Evolutionary conservation across 1,140 invertebrate genomes (phyloP), one percentile per base, ranked within the genome.

Genomic region (Pseudobourletiella spinata): DNA sequence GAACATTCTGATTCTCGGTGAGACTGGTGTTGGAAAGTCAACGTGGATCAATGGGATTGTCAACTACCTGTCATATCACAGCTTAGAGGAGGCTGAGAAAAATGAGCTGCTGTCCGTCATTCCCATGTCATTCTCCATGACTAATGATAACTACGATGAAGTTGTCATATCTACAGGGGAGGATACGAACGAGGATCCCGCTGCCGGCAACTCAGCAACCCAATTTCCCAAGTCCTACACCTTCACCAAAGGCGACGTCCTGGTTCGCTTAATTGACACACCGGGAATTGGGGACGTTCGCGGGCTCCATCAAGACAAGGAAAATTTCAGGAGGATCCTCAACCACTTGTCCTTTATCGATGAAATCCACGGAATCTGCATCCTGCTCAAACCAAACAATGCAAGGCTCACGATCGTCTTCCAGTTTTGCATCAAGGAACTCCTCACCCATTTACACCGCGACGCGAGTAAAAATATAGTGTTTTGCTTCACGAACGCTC

Each of bases 251-350:
- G 66, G 61, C 16, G 30, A 65, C 14, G 6, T 3, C 11, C 42
- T 14, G 24, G 18, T 72, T 16, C 59, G 59, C 3, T 26, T 73
- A 2, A 73, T 73, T 42, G 72, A 73, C 46, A 71, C 71, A 11
- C 72, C 72, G 6, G 72, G 72, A 24, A 68, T 73, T 43, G 72
- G 71, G 2, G 72, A 73, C 52, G 51, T 58, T 1, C 52, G 69
- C 18, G 71, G 72, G 8, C n/a, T 62, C 3, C 60, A 71, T 1
- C 50, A 69, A 26, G 72, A 73, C 25, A 66, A 69, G 25, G 59
- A 55, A 44, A 73, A 73, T 57, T 68, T 73, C 35, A 43, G 22
- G 28, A 51, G 35, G 22, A 50, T 63, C 32, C 18, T 63, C 1
- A 35, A 55, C 3, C 68, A 70, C 24, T 26, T 72, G 3, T 56